These are phyloP conservation scores for Parasteatoda lunata DNA, from an alignment of 2,888 invertebrate genomes.

Conservation along the genomic window DNA sequence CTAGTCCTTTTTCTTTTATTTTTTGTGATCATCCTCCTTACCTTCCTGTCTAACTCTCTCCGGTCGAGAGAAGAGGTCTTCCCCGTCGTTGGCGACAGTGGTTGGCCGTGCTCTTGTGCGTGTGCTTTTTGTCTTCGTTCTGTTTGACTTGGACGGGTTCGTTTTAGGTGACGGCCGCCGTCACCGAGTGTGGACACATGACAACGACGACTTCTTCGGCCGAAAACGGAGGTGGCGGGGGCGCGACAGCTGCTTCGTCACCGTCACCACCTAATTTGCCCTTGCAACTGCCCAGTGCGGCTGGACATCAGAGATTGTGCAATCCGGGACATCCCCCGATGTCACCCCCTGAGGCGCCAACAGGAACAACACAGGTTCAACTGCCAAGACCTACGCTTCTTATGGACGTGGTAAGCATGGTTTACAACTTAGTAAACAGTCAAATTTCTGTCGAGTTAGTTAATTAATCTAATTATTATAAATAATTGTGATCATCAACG, in stretches of 20 bases:
- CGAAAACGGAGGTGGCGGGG: conserved; percentile 28
- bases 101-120: conserved; percentile 12
- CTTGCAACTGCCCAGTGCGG: conserved; percentile 23
- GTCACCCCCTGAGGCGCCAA: conserved; percentile 32
- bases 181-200: conserved; percentile 8
- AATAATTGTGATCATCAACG: no score
- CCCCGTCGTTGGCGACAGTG: conserved; percentile 27
- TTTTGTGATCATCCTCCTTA: background rate
- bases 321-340: conserved; percentile 33
- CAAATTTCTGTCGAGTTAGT: no score
- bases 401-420: conserved; percentile 61
- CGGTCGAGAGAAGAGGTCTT: conserved; percentile 10
- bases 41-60: conserved; percentile 24
- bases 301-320: conserved; percentile 19
- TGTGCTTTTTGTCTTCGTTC: conserved; percentile 5
- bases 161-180: conserved; percentile 1
- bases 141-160: background rate
- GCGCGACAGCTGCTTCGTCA: conserved; percentile 19
- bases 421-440: no score
- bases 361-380: conserved; percentile 17
- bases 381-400: conserved; percentile 43
- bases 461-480: no score
- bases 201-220: conserved; percentile 56
- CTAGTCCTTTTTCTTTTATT: background rate
- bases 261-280: conserved; percentile 33